These are phyloP conservation scores for Nasonovia ribisnigri DNA, from an alignment of 2,888 invertebrate species.

Conservation along the genomic window DNA sequence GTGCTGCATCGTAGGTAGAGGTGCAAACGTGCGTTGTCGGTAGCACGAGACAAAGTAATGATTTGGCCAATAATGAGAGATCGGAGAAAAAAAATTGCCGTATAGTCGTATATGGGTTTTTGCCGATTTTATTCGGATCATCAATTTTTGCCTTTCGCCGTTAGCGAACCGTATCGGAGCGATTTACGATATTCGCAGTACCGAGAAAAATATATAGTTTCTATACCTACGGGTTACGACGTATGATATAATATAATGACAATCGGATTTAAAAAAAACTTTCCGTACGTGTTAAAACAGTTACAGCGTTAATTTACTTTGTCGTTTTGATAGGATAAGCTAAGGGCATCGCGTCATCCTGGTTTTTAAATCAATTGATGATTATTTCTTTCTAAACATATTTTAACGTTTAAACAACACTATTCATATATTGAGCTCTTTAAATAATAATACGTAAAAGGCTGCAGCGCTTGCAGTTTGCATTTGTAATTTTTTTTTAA, in stretches of 20 bases:
- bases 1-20: neutral
- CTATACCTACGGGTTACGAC: neutral
- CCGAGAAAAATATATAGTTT: neutral
- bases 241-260: neutral
- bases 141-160: slow-evolving; percentile 31
- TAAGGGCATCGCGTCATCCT: neutral
- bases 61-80: slow-evolving; percentile 61
- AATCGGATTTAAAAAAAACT: neutral
- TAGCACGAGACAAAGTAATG: slow-evolving; percentile 53
- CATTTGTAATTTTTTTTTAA: neutral
- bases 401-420: neutral
- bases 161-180: neutral
- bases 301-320: neutral
- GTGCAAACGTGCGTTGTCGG: slow-evolving; percentile 21
- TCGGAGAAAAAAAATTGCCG: neutral
- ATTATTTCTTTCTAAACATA: neutral
- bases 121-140: slow-evolving; percentile 14
- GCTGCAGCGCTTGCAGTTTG: neutral
- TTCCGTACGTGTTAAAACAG: neutral
- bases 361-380: neutral
- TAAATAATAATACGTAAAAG: neutral
- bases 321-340: neutral
- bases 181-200: neutral
- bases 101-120: neutral
- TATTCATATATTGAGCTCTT: neutral